Evolutionary conservation across 1,140 invertebrate species (phyloP).

Genomic region (Achroia grisella): DNA sequence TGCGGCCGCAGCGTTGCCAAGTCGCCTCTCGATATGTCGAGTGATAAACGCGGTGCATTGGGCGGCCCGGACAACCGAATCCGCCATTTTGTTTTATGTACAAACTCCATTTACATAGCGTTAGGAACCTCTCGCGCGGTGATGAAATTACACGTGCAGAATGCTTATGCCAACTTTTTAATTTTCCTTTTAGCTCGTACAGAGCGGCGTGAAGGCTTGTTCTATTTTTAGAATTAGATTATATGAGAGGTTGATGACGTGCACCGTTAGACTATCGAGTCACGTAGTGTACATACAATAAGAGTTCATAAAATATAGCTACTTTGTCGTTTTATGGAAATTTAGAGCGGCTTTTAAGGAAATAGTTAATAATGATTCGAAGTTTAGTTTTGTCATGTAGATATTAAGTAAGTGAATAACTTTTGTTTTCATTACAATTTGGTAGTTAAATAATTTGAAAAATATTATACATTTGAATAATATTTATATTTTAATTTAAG

Average conservation of each 20-base stretch:
- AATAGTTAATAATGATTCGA: too few species aligned
- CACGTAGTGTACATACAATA: constrained; percentile 18
- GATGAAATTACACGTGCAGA: neutral
- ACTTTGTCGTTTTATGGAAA: too few species aligned
- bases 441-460: too few species aligned
- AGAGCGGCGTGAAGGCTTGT: constrained; percentile 10
- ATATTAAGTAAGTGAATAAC: too few species aligned
- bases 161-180: neutral
- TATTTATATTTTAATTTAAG: too few species aligned
- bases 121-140: constrained; percentile 4
- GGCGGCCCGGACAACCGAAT: constrained; percentile 46
- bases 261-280: constrained; percentile 25
- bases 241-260: constrained; percentile 25
- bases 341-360: too few species aligned
- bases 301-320: too few species aligned
- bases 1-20: constrained; percentile 60
- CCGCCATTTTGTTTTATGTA: constrained; percentile 40
- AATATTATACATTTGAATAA: too few species aligned
- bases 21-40: constrained; percentile 38
- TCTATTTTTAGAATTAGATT: constrained; percentile 34
- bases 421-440: too few species aligned
- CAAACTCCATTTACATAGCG: constrained; percentile 2
- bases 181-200: neutral
- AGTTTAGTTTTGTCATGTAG: too few species aligned
- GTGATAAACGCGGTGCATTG: constrained; percentile 57